phyloP scores from a whole-genome alignment of 2,888 invertebrate species.

The Drosophila vallismaia region DNA sequence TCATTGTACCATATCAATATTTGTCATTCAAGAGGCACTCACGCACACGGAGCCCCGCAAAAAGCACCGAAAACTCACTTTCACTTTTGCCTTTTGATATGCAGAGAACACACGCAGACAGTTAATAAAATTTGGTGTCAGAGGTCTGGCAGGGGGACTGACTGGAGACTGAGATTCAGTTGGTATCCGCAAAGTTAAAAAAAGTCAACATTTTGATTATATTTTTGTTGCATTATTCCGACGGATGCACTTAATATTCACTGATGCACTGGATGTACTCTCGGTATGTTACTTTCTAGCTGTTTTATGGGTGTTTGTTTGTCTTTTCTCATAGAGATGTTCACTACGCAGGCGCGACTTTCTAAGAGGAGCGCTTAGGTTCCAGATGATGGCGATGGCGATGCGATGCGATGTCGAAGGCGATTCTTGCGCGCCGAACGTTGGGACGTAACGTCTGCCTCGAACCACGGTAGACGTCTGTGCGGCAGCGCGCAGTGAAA shows the following conservation, averaged over 20 bases:
- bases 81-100: constrained; percentile 75
- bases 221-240: constrained; percentile 22
- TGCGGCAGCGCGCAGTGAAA: constrained; percentile 81
- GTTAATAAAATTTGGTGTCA: constrained; percentile 48
- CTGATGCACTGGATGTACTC: constrained; percentile 6
- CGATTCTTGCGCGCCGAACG: constrained; percentile 75
- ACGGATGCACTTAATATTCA: constrained; percentile 10
- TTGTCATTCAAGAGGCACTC: constrained; percentile 75
- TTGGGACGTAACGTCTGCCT: constrained; percentile 81
- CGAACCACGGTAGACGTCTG: constrained; percentile 82
- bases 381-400: constrained; percentile 17
- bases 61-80: constrained; percentile 59
- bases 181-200: constrained; percentile 58
- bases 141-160: constrained; percentile 7
- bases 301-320: constrained; percentile 2
- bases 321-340: constrained; percentile 13
- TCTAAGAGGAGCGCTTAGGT: constrained; percentile 35
- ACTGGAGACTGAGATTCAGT: constrained; percentile 19
- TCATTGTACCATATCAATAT: constrained; percentile 64
- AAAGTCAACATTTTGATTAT: constrained; percentile 65
- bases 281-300: constrained; percentile 7
- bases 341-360: constrained; percentile 36
- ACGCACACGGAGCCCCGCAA: constrained; percentile 52
- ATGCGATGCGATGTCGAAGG: constrained; percentile 13
- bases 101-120: constrained; percentile 67